Evolutionary conservation across 2,797 vertebrate species (phyloP).

Genomic region (Pogoniulus pusillus): DNA sequence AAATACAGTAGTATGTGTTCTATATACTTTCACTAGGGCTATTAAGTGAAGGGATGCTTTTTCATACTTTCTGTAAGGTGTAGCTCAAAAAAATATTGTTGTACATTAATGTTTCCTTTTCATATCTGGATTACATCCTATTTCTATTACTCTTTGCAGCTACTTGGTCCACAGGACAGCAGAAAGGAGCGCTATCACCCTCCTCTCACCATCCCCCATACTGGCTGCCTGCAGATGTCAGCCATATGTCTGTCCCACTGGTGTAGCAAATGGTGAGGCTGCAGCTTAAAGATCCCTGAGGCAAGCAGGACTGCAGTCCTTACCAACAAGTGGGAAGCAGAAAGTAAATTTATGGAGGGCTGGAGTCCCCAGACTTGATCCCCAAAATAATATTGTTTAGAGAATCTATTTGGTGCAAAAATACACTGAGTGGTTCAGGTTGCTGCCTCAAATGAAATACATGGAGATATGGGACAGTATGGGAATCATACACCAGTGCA

Average conservation of each 20-base stretch:
- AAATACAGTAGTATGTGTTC: background rate
- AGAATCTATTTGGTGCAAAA: background rate
- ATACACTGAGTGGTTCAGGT: background rate
- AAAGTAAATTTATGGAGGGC: background rate
- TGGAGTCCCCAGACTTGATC: background rate
- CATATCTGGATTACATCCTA: background rate
- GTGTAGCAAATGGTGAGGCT: rapidly evolving
- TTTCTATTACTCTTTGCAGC: background rate
- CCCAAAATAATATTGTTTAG: background rate
- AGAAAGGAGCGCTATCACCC: background rate
- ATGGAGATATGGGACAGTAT: rapidly evolving
- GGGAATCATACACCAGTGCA: rapidly evolving
- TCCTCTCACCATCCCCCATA: rapidly evolving
- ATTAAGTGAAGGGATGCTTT: background rate
- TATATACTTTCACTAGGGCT: background rate
- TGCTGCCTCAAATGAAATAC: background rate
- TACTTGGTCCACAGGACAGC: background rate
- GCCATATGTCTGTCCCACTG: background rate
- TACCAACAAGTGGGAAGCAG: background rate
- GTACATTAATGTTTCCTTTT: background rate
- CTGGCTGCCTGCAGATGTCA: background rate
- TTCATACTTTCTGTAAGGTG: background rate
- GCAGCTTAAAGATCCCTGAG: background rate
- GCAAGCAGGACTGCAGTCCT: background rate
- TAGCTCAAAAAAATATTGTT: background rate